Conservation (phyloP, 1,140 invertebrate species). For the Cecropterus lyciades region DNA sequence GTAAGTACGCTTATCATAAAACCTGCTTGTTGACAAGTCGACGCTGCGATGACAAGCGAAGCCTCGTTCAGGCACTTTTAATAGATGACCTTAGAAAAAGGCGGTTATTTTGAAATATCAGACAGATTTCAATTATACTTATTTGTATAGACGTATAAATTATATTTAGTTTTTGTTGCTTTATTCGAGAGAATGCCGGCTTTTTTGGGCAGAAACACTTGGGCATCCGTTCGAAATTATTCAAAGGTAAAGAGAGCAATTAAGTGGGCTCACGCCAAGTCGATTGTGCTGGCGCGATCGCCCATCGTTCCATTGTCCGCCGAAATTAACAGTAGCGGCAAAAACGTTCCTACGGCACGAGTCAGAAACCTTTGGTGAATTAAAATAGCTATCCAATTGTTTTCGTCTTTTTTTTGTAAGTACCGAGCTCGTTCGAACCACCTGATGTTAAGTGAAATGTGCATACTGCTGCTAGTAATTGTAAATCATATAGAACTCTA, state of each 20-base stretch:
- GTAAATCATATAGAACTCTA: too few relatives aligned
- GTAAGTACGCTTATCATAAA: too few relatives aligned
- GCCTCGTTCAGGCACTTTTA: too few relatives aligned
- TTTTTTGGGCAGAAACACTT: constrained; percentile 24
- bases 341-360: constrained; percentile 46
- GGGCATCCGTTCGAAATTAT: constrained; percentile 55
- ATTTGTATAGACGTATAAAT: not conserved
- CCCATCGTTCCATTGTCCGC: constrained; percentile 60
- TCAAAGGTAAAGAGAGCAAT: constrained; percentile 65
- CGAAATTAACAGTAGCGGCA: constrained; percentile 64
- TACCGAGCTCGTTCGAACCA: too few relatives aligned
- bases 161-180: not conserved
- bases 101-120: not conserved
- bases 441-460: too few relatives aligned
- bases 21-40: too few relatives aligned
- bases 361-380: constrained; percentile 6
- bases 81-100: not conserved
- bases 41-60: too few relatives aligned
- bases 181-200: not conserved
- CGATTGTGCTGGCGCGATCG: constrained; percentile 61
- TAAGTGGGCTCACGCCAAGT: constrained; percentile 59
- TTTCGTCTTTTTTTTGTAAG: not conserved
- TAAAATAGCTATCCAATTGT: constrained; percentile 8
- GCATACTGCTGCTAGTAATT: too few relatives aligned
- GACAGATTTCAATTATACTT: not conserved